phyloP scores from a whole-genome alignment of 2,888 invertebrate genomes.

The Chrysotoxum bicinctum region DNA sequence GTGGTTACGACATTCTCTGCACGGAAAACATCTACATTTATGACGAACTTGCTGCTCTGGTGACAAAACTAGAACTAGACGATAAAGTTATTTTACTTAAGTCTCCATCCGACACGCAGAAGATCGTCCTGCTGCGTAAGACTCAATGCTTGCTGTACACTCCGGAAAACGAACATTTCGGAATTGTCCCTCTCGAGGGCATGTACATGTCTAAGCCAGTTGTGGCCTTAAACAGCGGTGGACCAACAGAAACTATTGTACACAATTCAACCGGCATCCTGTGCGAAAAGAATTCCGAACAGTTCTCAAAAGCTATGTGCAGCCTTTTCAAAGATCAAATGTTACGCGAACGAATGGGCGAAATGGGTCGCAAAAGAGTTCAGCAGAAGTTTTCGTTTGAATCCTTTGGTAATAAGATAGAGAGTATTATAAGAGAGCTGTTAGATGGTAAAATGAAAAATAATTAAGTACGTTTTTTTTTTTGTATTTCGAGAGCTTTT shows the following conservation, averaged over 20 bases:
- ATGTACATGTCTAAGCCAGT: slow-evolving; percentile 97
- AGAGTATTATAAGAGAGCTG: slow-evolving; percentile 78
- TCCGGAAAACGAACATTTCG: slow-evolving; percentile 98
- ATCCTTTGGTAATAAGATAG: slow-evolving; percentile 88
- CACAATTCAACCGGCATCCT: slow-evolving; percentile 91
- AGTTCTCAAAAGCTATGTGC: slow-evolving; percentile 90
- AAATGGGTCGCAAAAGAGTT: slow-evolving; percentile 88
- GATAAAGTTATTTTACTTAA: slow-evolving; percentile 91
- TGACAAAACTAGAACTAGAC: slow-evolving; percentile 85
- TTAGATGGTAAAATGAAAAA: slow-evolving; percentile 30
- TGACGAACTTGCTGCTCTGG: slow-evolving; percentile 87
- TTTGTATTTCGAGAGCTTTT: neutral
- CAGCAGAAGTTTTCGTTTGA: slow-evolving; percentile 91
- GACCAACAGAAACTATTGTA: slow-evolving; percentile 94
- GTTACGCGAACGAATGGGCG: slow-evolving; percentile 87
- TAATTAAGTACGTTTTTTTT: neutral
- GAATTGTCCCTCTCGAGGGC: slow-evolving; percentile 99
- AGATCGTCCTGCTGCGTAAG: slow-evolving; percentile 89
- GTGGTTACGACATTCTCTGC: slow-evolving; percentile 96
- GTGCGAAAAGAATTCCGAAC: slow-evolving; percentile 86
- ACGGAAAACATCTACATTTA: slow-evolving; percentile 93
- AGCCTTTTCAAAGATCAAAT: slow-evolving; percentile 85
- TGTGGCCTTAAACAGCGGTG: slow-evolving; percentile 96
- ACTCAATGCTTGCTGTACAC: slow-evolving; percentile 95
- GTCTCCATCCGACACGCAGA: slow-evolving; percentile 93